These are phyloP conservation scores for Sinella curviseta DNA, from an alignment of 1,140 invertebrate genomes.

Conservation along the genomic window DNA sequence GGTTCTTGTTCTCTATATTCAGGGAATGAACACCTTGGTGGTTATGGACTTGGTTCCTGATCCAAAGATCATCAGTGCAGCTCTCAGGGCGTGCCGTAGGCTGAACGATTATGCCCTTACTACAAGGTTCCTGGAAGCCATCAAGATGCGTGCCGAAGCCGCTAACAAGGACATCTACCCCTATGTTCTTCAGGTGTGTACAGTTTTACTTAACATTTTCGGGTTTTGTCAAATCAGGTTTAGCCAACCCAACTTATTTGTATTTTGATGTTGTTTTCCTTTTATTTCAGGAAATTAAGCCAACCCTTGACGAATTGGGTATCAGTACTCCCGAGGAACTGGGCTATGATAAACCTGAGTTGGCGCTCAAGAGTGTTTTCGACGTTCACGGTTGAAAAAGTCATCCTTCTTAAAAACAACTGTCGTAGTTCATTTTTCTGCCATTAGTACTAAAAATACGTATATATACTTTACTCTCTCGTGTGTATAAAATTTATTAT, in stretches of 20 bases:
- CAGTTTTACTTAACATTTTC: neutral
- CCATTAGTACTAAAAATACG: neutral
- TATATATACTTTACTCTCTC: neutral
- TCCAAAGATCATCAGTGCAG: slow-evolving; percentile 87
- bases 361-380: slow-evolving; percentile 75
- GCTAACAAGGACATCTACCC: slow-evolving; percentile 81
- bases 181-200: slow-evolving; percentile 69
- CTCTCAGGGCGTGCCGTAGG: slow-evolving; percentile 85
- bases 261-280: neutral
- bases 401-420: neutral
- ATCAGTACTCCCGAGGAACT: slow-evolving; percentile 92
- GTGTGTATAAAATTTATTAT: neutral
- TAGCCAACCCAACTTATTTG: neutral
- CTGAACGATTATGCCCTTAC: slow-evolving; percentile 92
- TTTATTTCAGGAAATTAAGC: slow-evolving; percentile 76
- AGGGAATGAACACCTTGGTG: slow-evolving; percentile 64
- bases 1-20: slow-evolving; percentile 9
- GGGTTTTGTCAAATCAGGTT: no score
- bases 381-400: slow-evolving; percentile 59
- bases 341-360: slow-evolving; percentile 95
- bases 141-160: slow-evolving; percentile 86
- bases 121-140: slow-evolving; percentile 85
- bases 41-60: slow-evolving; percentile 94
- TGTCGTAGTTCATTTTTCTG: slow-evolving; percentile 20
- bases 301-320: slow-evolving; percentile 89